Percentiles rank a stretch among this genome's conserved stretches.
These are phyloP conservation scores for Cervus canadensis DNA, from an alignment of 2,113 vertebrate genomes.

Conservation along the genomic window DNA sequence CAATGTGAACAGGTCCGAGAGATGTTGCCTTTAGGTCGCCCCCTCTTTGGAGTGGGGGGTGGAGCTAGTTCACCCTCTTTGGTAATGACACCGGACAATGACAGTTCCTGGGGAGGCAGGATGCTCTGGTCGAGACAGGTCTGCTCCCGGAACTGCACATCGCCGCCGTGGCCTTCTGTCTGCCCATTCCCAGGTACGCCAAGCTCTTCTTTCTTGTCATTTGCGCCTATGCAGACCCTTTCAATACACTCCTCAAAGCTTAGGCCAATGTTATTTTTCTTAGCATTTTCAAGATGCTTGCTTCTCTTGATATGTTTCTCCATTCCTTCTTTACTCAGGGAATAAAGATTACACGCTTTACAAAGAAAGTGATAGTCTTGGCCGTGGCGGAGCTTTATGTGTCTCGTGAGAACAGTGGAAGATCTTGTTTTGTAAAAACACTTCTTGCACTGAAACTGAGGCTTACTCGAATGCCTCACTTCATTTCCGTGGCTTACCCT, in stretches of 20 bases:
- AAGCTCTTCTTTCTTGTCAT: constrained; percentile 78
- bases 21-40: constrained; percentile 84
- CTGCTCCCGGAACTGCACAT: constrained; percentile 31
- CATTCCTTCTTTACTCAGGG: constrained; percentile 92
- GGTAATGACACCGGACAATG: constrained; percentile 40
- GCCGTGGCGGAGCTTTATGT: constrained; percentile 87
- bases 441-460: constrained; percentile 89
- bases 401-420: constrained; percentile 87
- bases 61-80: constrained; percentile 66
- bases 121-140: constrained; percentile 53
- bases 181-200: constrained; percentile 56
- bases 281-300: constrained; percentile 88
- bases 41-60: constrained; percentile 81
- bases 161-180: constrained; percentile 67
- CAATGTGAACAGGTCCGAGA: constrained; percentile 92
- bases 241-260: constrained; percentile 89
- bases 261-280: constrained; percentile 83
- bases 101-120: constrained; percentile 46
- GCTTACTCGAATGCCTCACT: constrained; percentile 80
- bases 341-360: constrained; percentile 91
- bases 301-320: constrained; percentile 90
- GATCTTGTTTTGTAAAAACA: constrained; percentile 93
- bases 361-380: constrained; percentile 90
- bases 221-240: constrained; percentile 84
- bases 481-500: constrained; percentile 72